Evolutionary conservation across 2,797 vertebrate species (phyloP), one percentile per base, ranked within the genome.

Genomic region (Intellagama lesueurii): DNA sequence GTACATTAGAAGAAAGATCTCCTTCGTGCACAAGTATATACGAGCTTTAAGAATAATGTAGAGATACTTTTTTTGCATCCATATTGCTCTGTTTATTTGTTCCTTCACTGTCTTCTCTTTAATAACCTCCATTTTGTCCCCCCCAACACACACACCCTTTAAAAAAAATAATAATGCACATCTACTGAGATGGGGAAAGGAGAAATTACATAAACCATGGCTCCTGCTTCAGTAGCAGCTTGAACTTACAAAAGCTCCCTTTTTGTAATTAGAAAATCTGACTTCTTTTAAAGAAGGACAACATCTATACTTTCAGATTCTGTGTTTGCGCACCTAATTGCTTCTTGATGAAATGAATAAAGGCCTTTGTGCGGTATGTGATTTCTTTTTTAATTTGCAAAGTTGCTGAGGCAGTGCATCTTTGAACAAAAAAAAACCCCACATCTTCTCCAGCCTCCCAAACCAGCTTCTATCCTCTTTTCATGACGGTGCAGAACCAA

Each of bases 231-330:
- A 91, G n/a, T 93, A 88, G 91, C 92, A 95, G 94, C 70, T 35
- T 14, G 14, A 14, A 56, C 90, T 91, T 85, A 83, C 86, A 94
- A 91, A 89, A 1, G 0, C 92, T 94, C 92, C 84, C 88, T 89
- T 92, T 40, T 83, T 44, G 93, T 96, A 94, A 92, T 96, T 96
- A 96, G 96, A 96, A 96, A 96, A 94, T 91, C 94, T 94, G 93
- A 91, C 91, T 95, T 91, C 92, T 91, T 96, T 91, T 92, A 90
- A 94, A 49, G 89, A 96, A 87, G 87, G 66, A 77, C 86, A 94
- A 90, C 0, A 79, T 93, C 96, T 95, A 88, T 86, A 9, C 88
- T 91, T 6, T 4, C 89, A 86, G 91, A 94, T 89, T 94, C 94
- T 92, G 91, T 88, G 69, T 93, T 94, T 89, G 19, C 60, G 91